phyloP scores from a whole-genome alignment of 2,797 vertebrate genomes.

The Pogonophryne albipinna region DNA sequence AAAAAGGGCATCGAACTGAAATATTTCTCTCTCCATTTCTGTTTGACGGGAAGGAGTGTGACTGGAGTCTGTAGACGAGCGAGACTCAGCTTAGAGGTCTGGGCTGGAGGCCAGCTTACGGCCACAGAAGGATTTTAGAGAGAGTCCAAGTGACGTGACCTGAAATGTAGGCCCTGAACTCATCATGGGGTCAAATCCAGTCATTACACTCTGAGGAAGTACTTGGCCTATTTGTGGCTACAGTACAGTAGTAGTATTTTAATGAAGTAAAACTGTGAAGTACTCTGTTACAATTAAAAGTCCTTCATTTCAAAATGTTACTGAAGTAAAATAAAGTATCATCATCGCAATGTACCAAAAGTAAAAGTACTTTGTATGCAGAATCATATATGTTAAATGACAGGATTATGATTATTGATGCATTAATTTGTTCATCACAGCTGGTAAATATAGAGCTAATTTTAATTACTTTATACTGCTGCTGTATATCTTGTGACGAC shows the following conservation, averaged over 20 bases:
- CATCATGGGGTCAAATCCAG: conserved; percentile 3
- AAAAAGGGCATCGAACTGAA: no score
- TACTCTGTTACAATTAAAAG: no score
- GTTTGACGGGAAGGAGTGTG: conserved; percentile 23
- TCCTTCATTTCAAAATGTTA: no score
- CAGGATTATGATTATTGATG: no score
- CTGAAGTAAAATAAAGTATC: no score
- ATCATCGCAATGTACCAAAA: no score
- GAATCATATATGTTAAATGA: no score
- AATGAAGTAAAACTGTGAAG: neutral
- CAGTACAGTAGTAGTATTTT: neutral
- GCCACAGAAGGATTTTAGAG: conserved; percentile 56
- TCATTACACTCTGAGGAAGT: neutral
- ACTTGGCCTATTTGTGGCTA: neutral
- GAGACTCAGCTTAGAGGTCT: conserved; percentile 53
- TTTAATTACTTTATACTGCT: no score
- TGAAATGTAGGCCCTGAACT: conserved; percentile 53
- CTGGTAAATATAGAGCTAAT: no score
- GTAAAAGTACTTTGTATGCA: no score
- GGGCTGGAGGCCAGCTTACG: conserved; percentile 56
- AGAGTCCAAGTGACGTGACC: conserved; percentile 47
- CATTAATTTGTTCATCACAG: no score
- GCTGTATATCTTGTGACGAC: no score
- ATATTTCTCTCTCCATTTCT: conserved; percentile 27
- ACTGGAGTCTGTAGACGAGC: conserved; percentile 36